Conservation (phyloP, 1,140 invertebrate genomes). For the Lasaia peninsularis region DNA sequence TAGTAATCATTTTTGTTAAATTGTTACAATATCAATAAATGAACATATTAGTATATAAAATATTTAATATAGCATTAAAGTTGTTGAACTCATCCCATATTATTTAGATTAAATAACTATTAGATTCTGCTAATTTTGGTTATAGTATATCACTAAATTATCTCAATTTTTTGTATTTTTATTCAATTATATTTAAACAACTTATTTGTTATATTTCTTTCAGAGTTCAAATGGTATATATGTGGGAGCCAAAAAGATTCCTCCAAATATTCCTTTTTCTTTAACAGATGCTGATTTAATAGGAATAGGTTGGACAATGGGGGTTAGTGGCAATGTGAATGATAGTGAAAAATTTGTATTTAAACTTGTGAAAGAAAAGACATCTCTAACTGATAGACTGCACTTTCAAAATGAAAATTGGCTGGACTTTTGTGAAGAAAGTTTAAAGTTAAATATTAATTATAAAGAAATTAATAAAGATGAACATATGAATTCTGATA, state of each 20-base stretch:
- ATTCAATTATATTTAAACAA: no score
- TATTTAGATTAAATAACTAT: no score
- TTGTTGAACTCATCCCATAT: no score
- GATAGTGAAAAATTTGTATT: constrained; percentile 61
- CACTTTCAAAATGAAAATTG: constrained; percentile 47
- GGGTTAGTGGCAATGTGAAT: constrained; percentile 37
- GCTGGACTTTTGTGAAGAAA: constrained; percentile 32
- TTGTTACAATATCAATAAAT: no score
- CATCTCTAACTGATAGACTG: constrained; percentile 38
- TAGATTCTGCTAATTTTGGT: no score
- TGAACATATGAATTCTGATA: neutral
- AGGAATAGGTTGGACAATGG: constrained; percentile 56
- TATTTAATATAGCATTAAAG: no score
- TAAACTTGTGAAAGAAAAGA: constrained; percentile 42
- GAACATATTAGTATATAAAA: no score
- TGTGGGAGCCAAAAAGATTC: constrained; percentile 52
- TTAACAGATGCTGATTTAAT: constrained; percentile 48
- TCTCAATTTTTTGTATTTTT: neutral
- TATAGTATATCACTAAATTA: no score
- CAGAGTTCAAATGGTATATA: constrained; percentile 67
- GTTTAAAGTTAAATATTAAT: constrained; percentile 30
- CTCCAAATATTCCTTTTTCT: constrained; percentile 41
- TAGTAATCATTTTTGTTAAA: no score
- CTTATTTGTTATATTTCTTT: constrained; percentile 28
- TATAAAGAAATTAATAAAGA: constrained; percentile 17